A percentile compares a stretch with the other conserved stretches of the same genome.
These are phyloP conservation scores for Heliangelus exortis DNA, from an alignment of 2,797 vertebrate species.

Conservation along the genomic window DNA sequence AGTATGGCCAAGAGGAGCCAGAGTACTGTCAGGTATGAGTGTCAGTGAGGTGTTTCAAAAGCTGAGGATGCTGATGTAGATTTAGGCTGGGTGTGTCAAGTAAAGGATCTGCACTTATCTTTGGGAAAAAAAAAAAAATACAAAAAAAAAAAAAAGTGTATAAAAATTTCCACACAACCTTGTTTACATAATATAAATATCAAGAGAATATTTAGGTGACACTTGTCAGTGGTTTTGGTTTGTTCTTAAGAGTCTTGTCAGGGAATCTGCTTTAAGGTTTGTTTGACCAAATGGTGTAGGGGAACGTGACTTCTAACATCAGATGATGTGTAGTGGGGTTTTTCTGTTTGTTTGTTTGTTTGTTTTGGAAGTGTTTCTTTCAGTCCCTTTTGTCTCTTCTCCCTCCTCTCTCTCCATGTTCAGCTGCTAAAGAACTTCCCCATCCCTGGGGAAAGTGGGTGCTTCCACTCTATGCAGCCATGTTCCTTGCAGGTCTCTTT, in stretches of 20 bases:
- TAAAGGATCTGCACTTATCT: constrained; percentile 58
- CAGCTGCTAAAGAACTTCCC: constrained; percentile 47
- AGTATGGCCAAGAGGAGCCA: constrained; percentile 53
- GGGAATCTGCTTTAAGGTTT: constrained; percentile 69
- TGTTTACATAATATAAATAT: constrained; percentile 57
- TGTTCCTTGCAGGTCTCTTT: not conserved
- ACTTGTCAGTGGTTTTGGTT: constrained; percentile 44
- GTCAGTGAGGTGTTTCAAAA: constrained; percentile 55
- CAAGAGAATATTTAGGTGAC: constrained; percentile 43
- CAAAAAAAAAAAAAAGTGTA: no score
- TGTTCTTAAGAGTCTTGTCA: constrained; percentile 67
- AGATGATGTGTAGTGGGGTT: not conserved
- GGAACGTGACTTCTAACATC: constrained; percentile 41
- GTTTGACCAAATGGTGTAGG: constrained; percentile 75
- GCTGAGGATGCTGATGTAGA: constrained; percentile 60
- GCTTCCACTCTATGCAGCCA: constrained; percentile 50
- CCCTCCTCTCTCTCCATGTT: constrained; percentile 34
- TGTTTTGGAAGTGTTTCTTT: not conserved
- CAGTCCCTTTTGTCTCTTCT: not conserved
- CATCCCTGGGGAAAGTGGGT: not conserved
- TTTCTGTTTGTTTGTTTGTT: constrained; percentile 6
- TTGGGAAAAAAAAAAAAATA: not conserved
- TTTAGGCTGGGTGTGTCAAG: constrained; percentile 64
- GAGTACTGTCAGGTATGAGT: constrained; percentile 61
- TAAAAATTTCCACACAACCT: constrained; percentile 4